Percentiles rank a stretch among this genome's conserved stretches.
phyloP scores from a whole-genome alignment of 35 echinoderm and acorn worm species.

The Ptychodera flava region DNA sequence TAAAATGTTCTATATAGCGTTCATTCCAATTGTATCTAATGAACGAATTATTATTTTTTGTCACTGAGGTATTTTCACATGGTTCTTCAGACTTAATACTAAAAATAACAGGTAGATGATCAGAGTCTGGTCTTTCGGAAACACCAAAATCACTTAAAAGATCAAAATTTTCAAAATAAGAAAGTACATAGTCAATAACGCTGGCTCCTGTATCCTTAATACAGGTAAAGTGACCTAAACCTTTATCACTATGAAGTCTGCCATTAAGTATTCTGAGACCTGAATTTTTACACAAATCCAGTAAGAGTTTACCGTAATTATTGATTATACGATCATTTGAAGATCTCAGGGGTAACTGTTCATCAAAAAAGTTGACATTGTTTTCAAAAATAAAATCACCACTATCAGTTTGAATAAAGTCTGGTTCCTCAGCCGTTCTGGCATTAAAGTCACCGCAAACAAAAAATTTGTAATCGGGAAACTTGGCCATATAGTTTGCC shows the following conservation, averaged over 20 bases:
- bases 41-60: neutral
- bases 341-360: too few species aligned
- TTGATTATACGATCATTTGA: too few species aligned
- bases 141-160: neutral
- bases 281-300: too few species aligned
- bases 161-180: neutral
- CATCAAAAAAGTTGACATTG: too few species aligned
- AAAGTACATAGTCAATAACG: neutral
- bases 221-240: neutral
- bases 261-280: neutral
- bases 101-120: neutral
- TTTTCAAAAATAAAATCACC: too few species aligned
- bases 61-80: neutral
- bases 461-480: too few species aligned
- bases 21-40: neutral
- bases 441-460: too few species aligned
- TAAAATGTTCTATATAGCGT: neutral
- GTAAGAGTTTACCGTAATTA: too few species aligned
- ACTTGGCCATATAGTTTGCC: too few species aligned
- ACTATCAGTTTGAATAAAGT: too few species aligned
- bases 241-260: neutral
- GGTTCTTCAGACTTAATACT: neutral
- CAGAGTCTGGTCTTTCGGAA: neutral
- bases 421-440: too few species aligned
- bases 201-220: neutral